These are phyloP conservation scores for Dendropsophus ebraccatus DNA, from an alignment of 2,113 vertebrate genomes.

Conservation along the genomic window DNA sequence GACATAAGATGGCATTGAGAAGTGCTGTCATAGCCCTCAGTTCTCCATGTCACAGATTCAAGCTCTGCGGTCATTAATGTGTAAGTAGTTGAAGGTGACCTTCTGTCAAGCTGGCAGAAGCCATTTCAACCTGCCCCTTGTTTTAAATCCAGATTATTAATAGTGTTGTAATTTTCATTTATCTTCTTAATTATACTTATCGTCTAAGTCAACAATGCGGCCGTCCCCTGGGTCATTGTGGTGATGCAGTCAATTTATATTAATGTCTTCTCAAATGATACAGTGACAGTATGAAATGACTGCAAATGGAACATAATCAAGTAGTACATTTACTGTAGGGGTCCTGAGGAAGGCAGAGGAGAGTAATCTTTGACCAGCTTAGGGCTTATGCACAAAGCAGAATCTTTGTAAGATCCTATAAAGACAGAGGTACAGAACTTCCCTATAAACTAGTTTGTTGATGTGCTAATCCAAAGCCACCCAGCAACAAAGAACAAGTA, in stretches of 20 bases:
- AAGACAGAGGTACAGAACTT: background rate
- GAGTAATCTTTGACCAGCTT: background rate
- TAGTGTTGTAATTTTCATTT: slow-evolving; percentile 58
- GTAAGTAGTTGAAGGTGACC: slow-evolving; percentile 51
- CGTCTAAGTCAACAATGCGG: slow-evolving; percentile 55
- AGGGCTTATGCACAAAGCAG: background rate
- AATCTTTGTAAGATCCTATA: background rate
- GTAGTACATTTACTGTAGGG: background rate
- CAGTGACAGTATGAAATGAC: slow-evolving; percentile 52
- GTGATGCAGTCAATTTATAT: slow-evolving; percentile 57
- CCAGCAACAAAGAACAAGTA: too few relatives aligned
- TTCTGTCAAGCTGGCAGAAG: slow-evolving; percentile 41
- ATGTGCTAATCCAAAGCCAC: too few relatives aligned
- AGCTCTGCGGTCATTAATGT: slow-evolving; percentile 31
- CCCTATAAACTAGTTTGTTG: background rate
- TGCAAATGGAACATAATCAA: slow-evolving; percentile 42
- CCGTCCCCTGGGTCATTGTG: slow-evolving; percentile 54
- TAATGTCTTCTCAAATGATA: slow-evolving; percentile 56
- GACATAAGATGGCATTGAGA: background rate
- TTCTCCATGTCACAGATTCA: background rate
- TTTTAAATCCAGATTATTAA: slow-evolving; percentile 54
- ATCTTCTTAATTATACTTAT: slow-evolving; percentile 60
- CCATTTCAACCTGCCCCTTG: slow-evolving; percentile 52
- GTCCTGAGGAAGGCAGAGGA: background rate
- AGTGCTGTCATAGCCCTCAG: background rate